Base-by-base conservation (phyloP, 2,888 invertebrate species). In the Tetranychus truncatus region DNA sequence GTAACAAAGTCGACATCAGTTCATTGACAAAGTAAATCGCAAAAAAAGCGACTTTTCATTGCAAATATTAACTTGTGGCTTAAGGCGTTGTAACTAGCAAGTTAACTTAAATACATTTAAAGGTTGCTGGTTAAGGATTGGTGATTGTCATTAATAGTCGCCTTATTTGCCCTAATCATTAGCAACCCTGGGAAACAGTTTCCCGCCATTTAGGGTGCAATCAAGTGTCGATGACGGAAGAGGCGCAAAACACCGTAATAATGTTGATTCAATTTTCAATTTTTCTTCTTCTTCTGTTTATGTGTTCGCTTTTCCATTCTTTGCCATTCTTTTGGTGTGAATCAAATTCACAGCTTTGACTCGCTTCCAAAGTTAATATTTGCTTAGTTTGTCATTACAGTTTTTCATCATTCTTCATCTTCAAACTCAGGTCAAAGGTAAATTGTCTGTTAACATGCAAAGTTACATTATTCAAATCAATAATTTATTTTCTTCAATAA, bases 11-110 rank as follows among this genome's bases (percentile, higher is more conserved):
- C 34, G 34, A 34, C 34, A 34, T 34, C 5, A 34, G 2, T 34
- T 34, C 34, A 34, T 34, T 34, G 34, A 34, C 34, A 34, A 34
- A 34, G 34, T 34, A 34, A 34, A 34, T 34, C 34, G 34, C 34
- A 34, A 34, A 34, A 34, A 34, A 5, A 34, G 34, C 34, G 34
- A 34, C 34, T 34, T 34, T n/a, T 34, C 15, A 55, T 55, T 9
- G 55, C 55, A 55, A 55, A 55, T 55, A 55, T 55, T 55, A 55
- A 55, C 55, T 55, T 55, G 55, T 55, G 55, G 55, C 55, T 55
- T 55, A 55, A 55, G 55, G 55, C 55, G 15, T 9, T 55, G 55
- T 55, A 55, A 55, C 11, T 15, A 55, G 9, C 9, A 55, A 55
- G 15, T 15, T 15, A 15, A 55, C 11, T 9, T 15, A 55, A 55